Conservation (phyloP, 2,797 vertebrate species). For the Danio choprae region DNA sequence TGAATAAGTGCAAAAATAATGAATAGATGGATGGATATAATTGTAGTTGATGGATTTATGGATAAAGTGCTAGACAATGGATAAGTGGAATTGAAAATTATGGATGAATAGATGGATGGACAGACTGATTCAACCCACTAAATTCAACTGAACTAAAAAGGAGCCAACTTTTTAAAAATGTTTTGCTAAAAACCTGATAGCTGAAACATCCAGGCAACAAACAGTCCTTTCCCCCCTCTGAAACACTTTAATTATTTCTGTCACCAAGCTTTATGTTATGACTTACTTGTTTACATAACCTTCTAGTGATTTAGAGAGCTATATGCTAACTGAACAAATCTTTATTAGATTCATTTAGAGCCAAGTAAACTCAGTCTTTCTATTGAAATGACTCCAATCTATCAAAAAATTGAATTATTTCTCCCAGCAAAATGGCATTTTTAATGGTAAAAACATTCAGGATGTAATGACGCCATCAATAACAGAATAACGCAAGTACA, state of each 20-base stretch:
- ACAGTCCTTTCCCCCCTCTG: background rate
- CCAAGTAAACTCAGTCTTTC: slow-evolving; percentile 48
- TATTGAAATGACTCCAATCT: slow-evolving; percentile 53
- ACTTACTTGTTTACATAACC: slow-evolving; percentile 26
- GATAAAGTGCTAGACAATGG: too few species aligned
- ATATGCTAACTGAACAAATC: slow-evolving; percentile 54
- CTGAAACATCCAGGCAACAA: background rate
- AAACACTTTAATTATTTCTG: slow-evolving; percentile 28
- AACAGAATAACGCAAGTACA: slow-evolving; percentile 53
- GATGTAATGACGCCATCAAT: slow-evolving; percentile 57
- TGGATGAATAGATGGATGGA: background rate
- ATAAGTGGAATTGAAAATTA: too few species aligned
- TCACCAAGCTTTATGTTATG: slow-evolving; percentile 17
- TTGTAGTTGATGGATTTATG: background rate
- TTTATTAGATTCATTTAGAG: slow-evolving; percentile 57
- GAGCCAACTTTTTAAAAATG: background rate
- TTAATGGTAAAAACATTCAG: slow-evolving; percentile 61
- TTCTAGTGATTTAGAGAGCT: slow-evolving; percentile 30
- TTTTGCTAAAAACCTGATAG: background rate
- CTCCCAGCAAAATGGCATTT: slow-evolving; percentile 48
- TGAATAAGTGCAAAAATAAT: too few species aligned
- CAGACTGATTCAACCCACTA: too few species aligned
- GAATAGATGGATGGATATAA: background rate
- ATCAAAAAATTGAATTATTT: slow-evolving; percentile 61
- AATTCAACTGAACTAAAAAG: background rate